Evolutionary conservation across 1,140 invertebrate genomes (phyloP).

Genomic region (Bacillus rossius): DNA sequence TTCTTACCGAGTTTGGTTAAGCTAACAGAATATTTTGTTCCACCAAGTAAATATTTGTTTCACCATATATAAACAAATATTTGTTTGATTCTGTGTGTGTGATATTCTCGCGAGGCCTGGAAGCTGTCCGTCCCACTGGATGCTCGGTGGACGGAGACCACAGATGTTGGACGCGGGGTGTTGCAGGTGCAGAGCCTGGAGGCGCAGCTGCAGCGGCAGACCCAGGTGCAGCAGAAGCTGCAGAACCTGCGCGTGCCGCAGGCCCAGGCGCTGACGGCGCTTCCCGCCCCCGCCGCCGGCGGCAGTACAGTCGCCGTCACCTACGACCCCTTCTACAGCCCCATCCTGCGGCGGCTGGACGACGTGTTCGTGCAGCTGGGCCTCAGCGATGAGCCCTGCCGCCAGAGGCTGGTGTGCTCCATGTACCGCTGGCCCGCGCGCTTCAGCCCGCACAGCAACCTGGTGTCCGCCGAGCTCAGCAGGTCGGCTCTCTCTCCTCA

Average conservation of each 20-base stretch:
- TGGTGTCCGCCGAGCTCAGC: constrained; percentile 75
- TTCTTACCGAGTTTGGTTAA: too few species aligned
- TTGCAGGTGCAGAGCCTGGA: not conserved
- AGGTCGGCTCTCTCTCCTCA: constrained; percentile 52
- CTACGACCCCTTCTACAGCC: constrained; percentile 71
- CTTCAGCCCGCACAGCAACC: constrained; percentile 76
- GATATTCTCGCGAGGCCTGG: too few species aligned
- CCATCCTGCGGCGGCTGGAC: constrained; percentile 66
- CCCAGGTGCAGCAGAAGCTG: constrained; percentile 2
- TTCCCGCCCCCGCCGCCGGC: not conserved
- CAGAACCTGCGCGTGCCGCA: not conserved
- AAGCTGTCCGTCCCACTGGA: too few species aligned
- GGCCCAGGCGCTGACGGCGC: not conserved
- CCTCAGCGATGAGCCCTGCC: constrained; percentile 59
- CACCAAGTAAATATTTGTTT: too few species aligned
- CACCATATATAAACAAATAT: too few species aligned
- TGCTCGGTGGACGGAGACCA: too few species aligned
- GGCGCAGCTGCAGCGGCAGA: not conserved
- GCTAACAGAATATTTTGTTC: too few species aligned
- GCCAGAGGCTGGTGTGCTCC: constrained; percentile 69
- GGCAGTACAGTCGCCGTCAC: constrained; percentile 7
- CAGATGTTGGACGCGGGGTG: too few species aligned
- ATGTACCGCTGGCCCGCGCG: constrained; percentile 73
- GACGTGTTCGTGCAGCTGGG: constrained; percentile 62
- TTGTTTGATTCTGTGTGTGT: too few species aligned